Base-by-base conservation (phyloP, 1,140 invertebrate genomes). In the Phortica variegata region DNA sequence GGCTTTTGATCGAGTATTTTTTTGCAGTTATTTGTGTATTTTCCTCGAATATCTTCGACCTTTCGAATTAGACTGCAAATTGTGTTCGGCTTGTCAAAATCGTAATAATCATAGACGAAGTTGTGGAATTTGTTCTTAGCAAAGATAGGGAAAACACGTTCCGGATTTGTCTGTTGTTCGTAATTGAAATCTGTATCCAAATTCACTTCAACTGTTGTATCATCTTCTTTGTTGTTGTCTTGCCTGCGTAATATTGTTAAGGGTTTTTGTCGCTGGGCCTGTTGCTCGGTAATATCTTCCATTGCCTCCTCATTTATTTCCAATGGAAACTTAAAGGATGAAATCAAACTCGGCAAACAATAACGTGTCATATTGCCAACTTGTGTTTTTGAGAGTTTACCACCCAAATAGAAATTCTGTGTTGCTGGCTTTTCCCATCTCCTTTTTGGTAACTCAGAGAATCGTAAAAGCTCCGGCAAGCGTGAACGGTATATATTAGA, bases 301-400 rank as follows among this genome's bases (percentile, higher is more conserved):
- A n/a, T 13, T n/a, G n/a, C n/a, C 29, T 53, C 51, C 9, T 48
- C 51, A 7, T 29, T 13, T 8, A 48, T 15, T 44, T 53, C 51
- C 13, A 44, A 31, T 10, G 51, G 51, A 26, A 53, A 53, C 26
- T 53, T 53, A 8, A 40, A 48, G 12, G 51, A 48, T 0, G 51
- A 48, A 19, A 53, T 40, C 19, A 53, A 44, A 5, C 41, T 18
- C 15, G 51, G 51, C 16, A 53, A 0, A 29, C 33, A 29, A n/a
- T n/a, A n/a, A n/a, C n/a, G n/a, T n/a, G n/a, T n/a, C n/a, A n/a
- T n/a, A n/a, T n/a, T n/a, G n/a, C n/a, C n/a, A n/a, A n/a, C n/a
- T n/a, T n/a, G n/a, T n/a, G n/a, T n/a, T n/a, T n/a, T n/a, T n/a
- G n/a, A n/a, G n/a, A n/a, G n/a, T n/a, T n/a, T n/a, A n/a, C n/a